These are phyloP conservation scores for Cheilosia variabilis DNA, from an alignment of 2,888 invertebrate genomes.

Conservation along the genomic window DNA sequence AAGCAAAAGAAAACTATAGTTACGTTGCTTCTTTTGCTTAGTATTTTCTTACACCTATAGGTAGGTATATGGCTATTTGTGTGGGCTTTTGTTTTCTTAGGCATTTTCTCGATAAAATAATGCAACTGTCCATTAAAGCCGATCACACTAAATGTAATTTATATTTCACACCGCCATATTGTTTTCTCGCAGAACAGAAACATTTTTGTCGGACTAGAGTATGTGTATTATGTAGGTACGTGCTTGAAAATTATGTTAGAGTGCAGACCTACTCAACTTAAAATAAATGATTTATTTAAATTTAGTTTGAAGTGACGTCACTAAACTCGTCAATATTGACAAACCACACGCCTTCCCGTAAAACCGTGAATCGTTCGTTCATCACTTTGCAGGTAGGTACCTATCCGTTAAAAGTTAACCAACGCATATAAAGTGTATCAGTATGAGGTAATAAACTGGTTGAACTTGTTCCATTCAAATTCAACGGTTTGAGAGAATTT, in stretches of 20 bases:
- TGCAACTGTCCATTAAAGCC: not conserved
- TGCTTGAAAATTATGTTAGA: no score
- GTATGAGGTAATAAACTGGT: conserved; percentile 73
- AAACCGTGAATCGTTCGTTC: conserved; percentile 12
- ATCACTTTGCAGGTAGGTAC: not conserved
- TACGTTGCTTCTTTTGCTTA: conserved; percentile 13
- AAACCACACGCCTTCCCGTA: no score
- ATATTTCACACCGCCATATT: not conserved
- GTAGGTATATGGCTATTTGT: conserved; percentile 27
- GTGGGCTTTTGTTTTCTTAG: conserved; percentile 22
- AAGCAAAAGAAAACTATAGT: conserved; percentile 44
- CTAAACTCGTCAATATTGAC: no score
- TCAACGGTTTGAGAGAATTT: conserved; percentile 22
- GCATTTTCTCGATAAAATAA: not conserved
- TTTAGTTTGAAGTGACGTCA: no score
- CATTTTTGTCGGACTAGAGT: no score
- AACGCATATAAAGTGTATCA: conserved; percentile 71
- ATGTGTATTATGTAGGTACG: no score
- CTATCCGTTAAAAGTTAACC: not conserved
- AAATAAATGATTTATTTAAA: no score
- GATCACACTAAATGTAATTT: not conserved
- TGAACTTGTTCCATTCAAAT: conserved; percentile 62
- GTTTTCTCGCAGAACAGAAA: not conserved
- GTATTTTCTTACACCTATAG: no score
- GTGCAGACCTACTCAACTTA: no score